Conservation (phyloP, 2,888 invertebrate genomes). For the Euzetes globulus region DNA sequence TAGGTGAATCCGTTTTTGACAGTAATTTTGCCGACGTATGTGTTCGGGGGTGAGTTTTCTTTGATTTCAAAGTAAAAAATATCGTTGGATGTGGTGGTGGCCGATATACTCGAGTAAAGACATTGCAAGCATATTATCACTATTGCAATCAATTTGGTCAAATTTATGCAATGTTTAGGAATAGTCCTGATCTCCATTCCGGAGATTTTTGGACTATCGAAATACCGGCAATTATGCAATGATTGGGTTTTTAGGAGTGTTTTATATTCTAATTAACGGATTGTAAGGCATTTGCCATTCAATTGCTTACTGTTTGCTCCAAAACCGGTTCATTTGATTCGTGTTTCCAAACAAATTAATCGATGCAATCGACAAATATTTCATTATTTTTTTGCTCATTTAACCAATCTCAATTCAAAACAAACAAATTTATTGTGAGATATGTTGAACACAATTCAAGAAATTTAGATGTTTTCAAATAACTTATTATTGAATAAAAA, state of each 20-base stretch:
- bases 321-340: background rate
- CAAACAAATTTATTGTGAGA: background rate
- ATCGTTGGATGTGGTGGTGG: slow-evolving; percentile 20
- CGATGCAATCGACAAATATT: background rate
- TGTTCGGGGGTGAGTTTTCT: slow-evolving; percentile 76
- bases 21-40: slow-evolving; percentile 76
- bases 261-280: background rate
- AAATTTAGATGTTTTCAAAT: background rate
- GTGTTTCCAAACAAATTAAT: background rate
- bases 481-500: background rate
- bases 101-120: background rate
- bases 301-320: background rate
- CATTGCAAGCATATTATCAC: background rate
- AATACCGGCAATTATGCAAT: background rate
- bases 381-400: background rate
- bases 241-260: background rate
- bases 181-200: background rate
- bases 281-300: background rate
- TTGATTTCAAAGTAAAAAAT: slow-evolving; percentile 59
- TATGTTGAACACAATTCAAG: background rate
- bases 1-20: slow-evolving; percentile 80
- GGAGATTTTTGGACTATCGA: background rate
- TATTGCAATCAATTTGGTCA: background rate
- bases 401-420: background rate
- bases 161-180: background rate